phyloP scores from a whole-genome alignment of 2,113 vertebrate genomes.

The Mustelus asterias region DNA sequence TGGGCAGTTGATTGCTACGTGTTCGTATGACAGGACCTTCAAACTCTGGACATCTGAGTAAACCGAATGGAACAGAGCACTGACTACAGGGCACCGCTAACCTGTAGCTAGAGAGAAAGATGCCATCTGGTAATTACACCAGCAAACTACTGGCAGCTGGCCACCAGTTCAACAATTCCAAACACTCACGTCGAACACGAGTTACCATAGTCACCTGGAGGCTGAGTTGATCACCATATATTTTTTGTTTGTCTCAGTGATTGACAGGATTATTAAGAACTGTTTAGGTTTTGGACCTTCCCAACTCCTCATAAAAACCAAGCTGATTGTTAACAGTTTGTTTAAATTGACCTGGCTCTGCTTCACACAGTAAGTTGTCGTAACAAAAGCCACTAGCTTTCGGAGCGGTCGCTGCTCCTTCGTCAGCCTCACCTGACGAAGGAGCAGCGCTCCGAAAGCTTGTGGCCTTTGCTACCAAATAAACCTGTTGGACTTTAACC shows the following conservation, averaged over 20 bases:
- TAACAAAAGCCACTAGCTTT: no score
- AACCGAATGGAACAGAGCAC: not conserved
- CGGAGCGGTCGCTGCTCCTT: no score
- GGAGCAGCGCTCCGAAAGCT: no score
- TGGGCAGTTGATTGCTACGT: constrained; percentile 87
- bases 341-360: not conserved
- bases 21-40: constrained; percentile 94
- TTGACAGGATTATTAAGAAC: not conserved
- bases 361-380: not conserved
- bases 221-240: not conserved
- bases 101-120: not conserved
- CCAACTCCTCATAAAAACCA: not conserved
- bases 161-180: not conserved
- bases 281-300: not conserved
- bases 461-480: no score
- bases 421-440: no score
- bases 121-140: not conserved
- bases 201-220: not conserved
- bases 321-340: not conserved
- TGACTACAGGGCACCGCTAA: no score
- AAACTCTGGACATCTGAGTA: constrained; percentile 93
- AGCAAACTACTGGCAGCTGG: not conserved
- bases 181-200: not conserved
- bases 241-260: not conserved
- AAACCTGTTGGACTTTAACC: no score